Evolutionary conservation across 2,113 vertebrate genomes (phyloP).

Genomic region (Brachirus orientalis): DNA sequence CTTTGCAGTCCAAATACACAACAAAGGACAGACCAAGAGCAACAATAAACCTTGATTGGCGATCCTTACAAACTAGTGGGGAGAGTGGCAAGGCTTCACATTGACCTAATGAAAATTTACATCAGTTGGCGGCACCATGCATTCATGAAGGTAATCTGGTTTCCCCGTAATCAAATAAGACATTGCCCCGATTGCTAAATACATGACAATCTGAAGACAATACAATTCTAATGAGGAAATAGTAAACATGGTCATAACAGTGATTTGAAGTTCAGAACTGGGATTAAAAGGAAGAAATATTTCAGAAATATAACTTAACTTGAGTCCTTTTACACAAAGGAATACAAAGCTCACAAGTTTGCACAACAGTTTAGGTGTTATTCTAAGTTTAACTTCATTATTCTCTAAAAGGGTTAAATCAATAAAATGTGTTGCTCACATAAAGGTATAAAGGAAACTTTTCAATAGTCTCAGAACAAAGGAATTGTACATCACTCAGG

Average conservation of each 20-base stretch:
- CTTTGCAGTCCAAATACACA: neutral
- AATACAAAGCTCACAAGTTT: neutral
- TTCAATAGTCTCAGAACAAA: conserved; percentile 20
- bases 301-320: neutral
- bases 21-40: neutral
- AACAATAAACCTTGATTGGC: conserved; percentile 46
- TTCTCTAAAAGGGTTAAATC: neutral
- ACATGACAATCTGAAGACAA: neutral
- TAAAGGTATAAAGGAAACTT: neutral
- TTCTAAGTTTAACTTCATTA: conserved; percentile 5
- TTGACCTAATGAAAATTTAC: conserved; percentile 65
- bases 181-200: conserved; percentile 66
- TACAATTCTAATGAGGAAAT: neutral
- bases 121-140: conserved; percentile 46
- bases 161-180: conserved; percentile 39
- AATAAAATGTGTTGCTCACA: conserved; percentile 11
- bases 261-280: conserved; percentile 9
- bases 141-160: conserved; percentile 51
- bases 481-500: neutral
- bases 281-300: too few species aligned
- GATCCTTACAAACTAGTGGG: conserved; percentile 36
- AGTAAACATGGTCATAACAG: neutral
- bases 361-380: neutral
- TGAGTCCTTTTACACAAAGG: neutral
- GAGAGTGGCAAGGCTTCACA: conserved; percentile 22